Percentiles rank a stretch among this genome's conserved stretches.
These are phyloP conservation scores for Eucriotettix oculatus DNA, from an alignment of 2,888 invertebrate genomes.

Conservation along the genomic window DNA sequence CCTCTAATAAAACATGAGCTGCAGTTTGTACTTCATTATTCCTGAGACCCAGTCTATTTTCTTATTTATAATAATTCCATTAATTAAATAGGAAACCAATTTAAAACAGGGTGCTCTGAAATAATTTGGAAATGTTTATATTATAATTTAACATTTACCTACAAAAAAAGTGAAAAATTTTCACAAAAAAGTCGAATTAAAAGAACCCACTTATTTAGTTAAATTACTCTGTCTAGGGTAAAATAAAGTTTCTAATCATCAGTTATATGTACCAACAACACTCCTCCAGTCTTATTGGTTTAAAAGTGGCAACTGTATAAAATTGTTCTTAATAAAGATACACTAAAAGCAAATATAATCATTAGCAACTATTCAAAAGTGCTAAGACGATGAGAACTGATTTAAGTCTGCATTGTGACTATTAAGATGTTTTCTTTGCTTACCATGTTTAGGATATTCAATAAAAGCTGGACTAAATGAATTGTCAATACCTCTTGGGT, in stretches of 20 bases:
- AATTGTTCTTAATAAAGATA: background rate
- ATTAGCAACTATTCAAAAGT: background rate
- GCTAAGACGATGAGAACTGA: constrained; percentile 11
- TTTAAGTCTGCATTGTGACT: constrained; percentile 3
- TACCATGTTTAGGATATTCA: background rate
- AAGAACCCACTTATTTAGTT: background rate
- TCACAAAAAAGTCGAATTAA: too few relatives aligned
- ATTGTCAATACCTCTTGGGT: background rate
- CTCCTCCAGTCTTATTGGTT: background rate
- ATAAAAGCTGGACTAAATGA: background rate
- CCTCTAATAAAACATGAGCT: too few relatives aligned
- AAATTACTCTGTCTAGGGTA: background rate
- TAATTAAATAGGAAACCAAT: too few relatives aligned
- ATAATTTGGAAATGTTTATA: too few relatives aligned
- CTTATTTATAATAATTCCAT: too few relatives aligned
- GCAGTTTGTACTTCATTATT: too few relatives aligned
- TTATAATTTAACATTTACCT: too few relatives aligned
- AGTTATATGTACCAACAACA: background rate
- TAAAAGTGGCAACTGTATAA: background rate
- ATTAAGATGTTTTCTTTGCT: background rate
- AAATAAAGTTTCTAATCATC: background rate
- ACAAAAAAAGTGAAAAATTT: too few relatives aligned
- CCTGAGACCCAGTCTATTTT: too few relatives aligned
- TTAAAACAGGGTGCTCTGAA: too few relatives aligned
- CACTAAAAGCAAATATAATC: background rate